Base-by-base conservation (phyloP, 2,113 vertebrate species). In the Chrysemys picta region DNA sequence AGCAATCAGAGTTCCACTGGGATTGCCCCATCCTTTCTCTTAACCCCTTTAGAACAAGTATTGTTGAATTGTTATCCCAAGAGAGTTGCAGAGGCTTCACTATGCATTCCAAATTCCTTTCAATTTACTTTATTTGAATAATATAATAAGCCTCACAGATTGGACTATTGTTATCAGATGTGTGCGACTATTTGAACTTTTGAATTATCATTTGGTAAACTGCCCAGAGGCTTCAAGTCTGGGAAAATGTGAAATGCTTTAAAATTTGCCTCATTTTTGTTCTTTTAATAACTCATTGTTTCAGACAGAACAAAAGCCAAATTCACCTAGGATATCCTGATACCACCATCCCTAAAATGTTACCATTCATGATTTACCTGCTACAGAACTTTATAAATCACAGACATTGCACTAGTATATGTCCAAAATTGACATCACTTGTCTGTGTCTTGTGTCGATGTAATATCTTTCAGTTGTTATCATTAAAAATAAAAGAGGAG, bases 321-420 rank as follows among this genome's bases (percentile, higher is more conserved):
- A 27, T 45, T 78, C 42, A 45, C 53, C 6, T 49, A 17, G 6
- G 6, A 6, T 10, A 50, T 62, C 80, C 80, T 31, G 49, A 53
- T 47, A 81, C 5, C 17, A 50, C 10, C 17, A 80, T 49, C 62
- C 62, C 81, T 29, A 47, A 16, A 47, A 8, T 13, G 29, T 78
- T 47, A 47, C 29, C 35, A 13, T n/a, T 78, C n/a, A 53, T 2
- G 2, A 52, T 80, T 81, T 56, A 25, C 21, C 27, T 59, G 5
- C 10, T 25, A 42, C 7, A 86, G 24, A 38, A 81, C 65, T 65
- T 56, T 87, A 50, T 87, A 25, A 62, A 9, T 62, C 7, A 21
- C 16, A 89, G 5, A 81, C 0, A 0, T 31, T 83, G 2, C n/a
- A 21, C 5, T 50, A 84, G 25, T 45, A 22, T 69, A 65, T n/a